Base-by-base conservation (phyloP, 2,888 invertebrate genomes). In the Leptinotarsa rubiginosa region DNA sequence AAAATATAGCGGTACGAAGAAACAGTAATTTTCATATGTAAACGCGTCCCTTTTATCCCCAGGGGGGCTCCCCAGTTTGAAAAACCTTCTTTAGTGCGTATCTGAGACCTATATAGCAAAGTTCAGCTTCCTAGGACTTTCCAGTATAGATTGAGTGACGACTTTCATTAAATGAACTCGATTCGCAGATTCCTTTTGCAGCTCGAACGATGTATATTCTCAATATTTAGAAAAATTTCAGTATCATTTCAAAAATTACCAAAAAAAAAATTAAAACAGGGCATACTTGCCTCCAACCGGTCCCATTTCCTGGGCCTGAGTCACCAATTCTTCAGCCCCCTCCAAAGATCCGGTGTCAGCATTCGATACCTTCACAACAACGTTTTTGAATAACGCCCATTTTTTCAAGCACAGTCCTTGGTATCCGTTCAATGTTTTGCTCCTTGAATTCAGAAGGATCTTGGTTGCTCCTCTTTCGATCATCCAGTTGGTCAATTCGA, bases 401-500 rank as follows among this genome's bases (percentile, higher is more conserved):
- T 77, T 79, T 65, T 79, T 78, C 15, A 92, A 82, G 73, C 90
- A 89, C 73, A 89, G 86, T 0, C 88, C 86, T 82, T 93, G 92
- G 81, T 92, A 92, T 5, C 92, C 92, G 49, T 89, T 90, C 20
- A 86, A 86, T 4, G 92, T 84, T 1, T 91, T 92, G 3, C 88
- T 88, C 66, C 92, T 88, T 1, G 92, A 92, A 1, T 91, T 91
- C 0, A 93, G 86, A 0, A 92, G 87, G 2, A 93, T 78, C 59
- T 90, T 89, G 70, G 83, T 89, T 2, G 91, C 92, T 5, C 92
- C 92, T 66, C 92, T 87, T 62, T 88, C 88, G 62, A 92, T 88
- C 78, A 93, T 81, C 91, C 91, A 92, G 73, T 89, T 87, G 18
- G 90, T 87, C 72, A 93, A 84, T 84, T 93, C 92, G 49, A 93